These are phyloP conservation scores for Saguinus imperator DNA, from an alignment of 2,113 vertebrate genomes.

Conservation along the genomic window DNA sequence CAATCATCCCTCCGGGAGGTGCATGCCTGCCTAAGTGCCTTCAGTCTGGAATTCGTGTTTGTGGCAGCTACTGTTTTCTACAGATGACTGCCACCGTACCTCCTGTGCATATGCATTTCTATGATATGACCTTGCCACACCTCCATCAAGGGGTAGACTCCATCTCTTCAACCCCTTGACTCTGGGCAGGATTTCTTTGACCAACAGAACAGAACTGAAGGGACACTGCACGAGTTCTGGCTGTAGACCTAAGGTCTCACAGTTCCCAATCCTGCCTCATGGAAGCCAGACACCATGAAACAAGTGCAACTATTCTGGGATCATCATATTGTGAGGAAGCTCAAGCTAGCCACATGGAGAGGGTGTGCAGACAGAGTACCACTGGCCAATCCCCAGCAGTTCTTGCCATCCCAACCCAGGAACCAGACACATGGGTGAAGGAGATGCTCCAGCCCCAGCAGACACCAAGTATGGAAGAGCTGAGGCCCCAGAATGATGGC, in stretches of 20 bases:
- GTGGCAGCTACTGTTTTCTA: not conserved
- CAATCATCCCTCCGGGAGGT: not conserved
- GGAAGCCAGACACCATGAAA: not conserved
- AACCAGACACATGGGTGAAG: not conserved
- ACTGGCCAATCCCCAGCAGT: not conserved
- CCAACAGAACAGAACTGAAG: not conserved
- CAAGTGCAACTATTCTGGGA: not conserved
- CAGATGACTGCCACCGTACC: not conserved
- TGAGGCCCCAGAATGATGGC: not conserved
- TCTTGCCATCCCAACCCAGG: not conserved
- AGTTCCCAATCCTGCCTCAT: not conserved
- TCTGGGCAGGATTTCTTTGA: not conserved
- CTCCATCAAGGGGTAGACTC: not conserved
- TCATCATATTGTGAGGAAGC: not conserved
- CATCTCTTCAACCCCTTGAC: not conserved
- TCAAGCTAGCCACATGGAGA: not conserved
- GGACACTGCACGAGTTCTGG: not conserved
- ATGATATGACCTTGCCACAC: not conserved
- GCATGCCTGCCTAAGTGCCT: not conserved
- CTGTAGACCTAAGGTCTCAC: not conserved
- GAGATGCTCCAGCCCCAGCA: not conserved
- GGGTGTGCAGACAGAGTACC: not conserved
- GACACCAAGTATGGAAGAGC: not conserved
- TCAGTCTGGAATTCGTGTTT: slow-evolving; percentile 14
- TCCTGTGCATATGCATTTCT: not conserved